Conservation (phyloP, 2,888 invertebrate genomes). For the Uropetala carovei region DNA sequence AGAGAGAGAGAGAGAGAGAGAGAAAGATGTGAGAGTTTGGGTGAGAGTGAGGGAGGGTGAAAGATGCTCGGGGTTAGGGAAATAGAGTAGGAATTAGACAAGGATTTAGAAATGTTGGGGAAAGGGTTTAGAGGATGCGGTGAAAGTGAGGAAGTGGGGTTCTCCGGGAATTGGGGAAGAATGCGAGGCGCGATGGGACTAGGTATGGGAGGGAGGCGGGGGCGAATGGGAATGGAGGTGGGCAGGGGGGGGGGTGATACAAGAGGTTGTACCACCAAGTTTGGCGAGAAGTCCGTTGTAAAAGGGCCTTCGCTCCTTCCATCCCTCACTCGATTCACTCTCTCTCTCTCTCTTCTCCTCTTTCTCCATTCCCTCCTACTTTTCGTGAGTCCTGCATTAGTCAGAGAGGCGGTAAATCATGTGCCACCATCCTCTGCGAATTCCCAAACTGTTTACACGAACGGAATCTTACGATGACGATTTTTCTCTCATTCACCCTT, state of each 20-base stretch:
- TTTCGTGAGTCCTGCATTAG: slow-evolving; percentile 55
- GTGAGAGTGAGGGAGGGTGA: background rate
- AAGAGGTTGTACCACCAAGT: no score
- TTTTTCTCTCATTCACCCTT: background rate
- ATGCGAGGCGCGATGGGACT: background rate
- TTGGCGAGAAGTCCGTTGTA: no score
- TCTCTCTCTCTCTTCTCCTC: background rate
- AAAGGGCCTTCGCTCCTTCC: background rate
- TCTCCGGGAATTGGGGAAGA: background rate
- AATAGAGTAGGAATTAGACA: background rate
- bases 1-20: background rate
- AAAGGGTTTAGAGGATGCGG: slow-evolving; percentile 25
- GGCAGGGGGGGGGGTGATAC: background rate
- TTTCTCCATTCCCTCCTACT: background rate
- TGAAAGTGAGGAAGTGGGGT: slow-evolving; percentile 21
- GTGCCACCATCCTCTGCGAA: background rate
- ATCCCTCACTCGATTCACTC: background rate
- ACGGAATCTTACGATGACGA: slow-evolving; percentile 21
- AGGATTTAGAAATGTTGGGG: slow-evolving; percentile 18
- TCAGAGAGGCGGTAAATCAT: slow-evolving; percentile 48
- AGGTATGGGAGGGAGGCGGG: background rate
- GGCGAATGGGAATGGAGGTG: background rate
- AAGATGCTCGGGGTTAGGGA: background rate
- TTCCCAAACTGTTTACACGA: slow-evolving; percentile 61
- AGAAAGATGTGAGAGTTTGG: background rate